phyloP scores from a whole-genome alignment of 2,888 invertebrate species.

The Calameuta pallipes region DNA sequence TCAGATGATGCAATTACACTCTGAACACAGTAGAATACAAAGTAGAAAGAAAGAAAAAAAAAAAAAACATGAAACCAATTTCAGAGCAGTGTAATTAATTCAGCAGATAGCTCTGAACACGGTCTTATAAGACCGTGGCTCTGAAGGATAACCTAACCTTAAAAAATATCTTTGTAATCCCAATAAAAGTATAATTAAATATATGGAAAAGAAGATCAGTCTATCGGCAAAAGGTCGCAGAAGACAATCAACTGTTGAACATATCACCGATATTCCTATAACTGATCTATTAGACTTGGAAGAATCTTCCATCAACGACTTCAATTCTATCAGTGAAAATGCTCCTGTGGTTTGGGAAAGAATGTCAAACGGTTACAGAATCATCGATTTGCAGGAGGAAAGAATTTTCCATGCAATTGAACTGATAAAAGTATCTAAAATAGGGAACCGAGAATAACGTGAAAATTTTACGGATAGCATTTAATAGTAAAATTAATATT shows the following conservation, averaged over 20 bases:
- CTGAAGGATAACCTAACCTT: neutral
- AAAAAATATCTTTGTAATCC: neutral
- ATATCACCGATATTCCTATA: neutral
- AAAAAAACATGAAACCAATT: too few relatives aligned
- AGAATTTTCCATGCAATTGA: conserved; percentile 28
- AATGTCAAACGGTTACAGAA: conserved; percentile 38
- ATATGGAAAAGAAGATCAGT: neutral
- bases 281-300: neutral
- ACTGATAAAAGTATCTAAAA: conserved; percentile 35
- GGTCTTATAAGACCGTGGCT: too few relatives aligned
- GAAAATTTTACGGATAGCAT: neutral
- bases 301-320: neutral
- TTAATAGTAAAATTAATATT: neutral
- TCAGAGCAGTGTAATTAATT: neutral
- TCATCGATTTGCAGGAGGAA: conserved; percentile 35
- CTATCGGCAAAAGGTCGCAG: neutral
- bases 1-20: neutral
- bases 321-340: neutral
- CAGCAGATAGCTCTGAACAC: neutral
- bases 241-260: neutral
- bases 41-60: too few relatives aligned
- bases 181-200: neutral
- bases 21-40: neutral
- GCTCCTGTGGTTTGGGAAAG: conserved; percentile 39
- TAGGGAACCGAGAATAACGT: neutral